Percentiles rank a stretch among this genome's conserved stretches.
These are phyloP conservation scores for Rostratula benghalensis DNA, from an alignment of 2,113 vertebrate genomes.

Conservation along the genomic window DNA sequence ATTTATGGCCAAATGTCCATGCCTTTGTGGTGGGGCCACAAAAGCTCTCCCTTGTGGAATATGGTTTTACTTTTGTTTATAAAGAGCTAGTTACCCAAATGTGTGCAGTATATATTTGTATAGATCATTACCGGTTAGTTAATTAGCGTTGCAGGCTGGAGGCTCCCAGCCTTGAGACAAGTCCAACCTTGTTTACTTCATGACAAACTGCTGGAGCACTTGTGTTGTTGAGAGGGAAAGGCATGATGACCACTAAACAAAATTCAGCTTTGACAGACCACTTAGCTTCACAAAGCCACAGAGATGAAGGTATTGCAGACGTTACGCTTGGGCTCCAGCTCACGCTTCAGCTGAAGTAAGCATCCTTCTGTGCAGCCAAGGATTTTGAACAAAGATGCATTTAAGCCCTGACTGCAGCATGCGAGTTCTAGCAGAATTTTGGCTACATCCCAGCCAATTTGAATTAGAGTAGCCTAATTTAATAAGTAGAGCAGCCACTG, in stretches of 20 bases:
- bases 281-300: background rate
- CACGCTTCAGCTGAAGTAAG: conserved; percentile 31
- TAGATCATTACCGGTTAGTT: background rate
- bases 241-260: background rate
- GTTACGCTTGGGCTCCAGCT: background rate
- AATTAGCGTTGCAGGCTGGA: background rate
- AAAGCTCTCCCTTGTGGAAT: background rate
- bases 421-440: conserved; percentile 39
- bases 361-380: background rate
- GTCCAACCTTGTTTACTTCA: background rate
- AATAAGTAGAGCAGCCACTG: conserved; percentile 24
- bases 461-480: conserved; percentile 27
- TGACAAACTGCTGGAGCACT: background rate
- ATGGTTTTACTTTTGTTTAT: background rate
- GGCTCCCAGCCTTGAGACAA: background rate
- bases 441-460: conserved; percentile 1
- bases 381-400: conserved; percentile 26
- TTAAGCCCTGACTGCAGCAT: conserved; percentile 4
- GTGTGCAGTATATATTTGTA: background rate
- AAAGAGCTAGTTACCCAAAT: background rate
- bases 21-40: background rate
- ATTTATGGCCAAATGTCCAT: background rate
- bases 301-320: background rate
- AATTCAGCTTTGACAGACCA: background rate
- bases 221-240: background rate